A percentile compares a stretch with the other conserved stretches of the same genome.
Evolutionary conservation across 53 echinoderm and acorn worm genomes (phyloP).

Genomic region (Echinarachnius parma): DNA sequence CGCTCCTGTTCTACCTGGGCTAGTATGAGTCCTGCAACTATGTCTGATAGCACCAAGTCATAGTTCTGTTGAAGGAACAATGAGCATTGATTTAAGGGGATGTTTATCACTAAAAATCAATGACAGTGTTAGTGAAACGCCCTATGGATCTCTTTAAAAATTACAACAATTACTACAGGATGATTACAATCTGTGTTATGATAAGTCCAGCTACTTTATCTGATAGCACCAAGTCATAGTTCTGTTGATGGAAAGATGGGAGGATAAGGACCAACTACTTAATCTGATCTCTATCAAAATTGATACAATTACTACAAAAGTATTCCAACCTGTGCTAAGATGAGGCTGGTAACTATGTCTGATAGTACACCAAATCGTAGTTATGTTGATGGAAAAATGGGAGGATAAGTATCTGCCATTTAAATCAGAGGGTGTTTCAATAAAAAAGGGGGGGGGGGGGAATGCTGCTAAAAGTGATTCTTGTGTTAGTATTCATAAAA

Average conservation of each 20-base stretch:
- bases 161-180: too few relatives aligned
- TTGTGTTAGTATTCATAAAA: too few relatives aligned
- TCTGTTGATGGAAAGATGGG: slow-evolving; percentile 32
- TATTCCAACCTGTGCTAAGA: slow-evolving; percentile 83
- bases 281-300: too few relatives aligned
- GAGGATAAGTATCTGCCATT: not conserved
- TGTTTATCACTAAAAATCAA: too few relatives aligned
- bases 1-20: slow-evolving; percentile 86
- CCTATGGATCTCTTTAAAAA: too few relatives aligned
- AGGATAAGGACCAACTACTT: not conserved
- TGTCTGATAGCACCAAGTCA: slow-evolving; percentile 88
- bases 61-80: slow-evolving; percentile 46
- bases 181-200: slow-evolving; percentile 79
- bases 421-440: too few relatives aligned
- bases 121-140: too few relatives aligned
- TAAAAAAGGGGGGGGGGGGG: too few relatives aligned
- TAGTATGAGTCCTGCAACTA: slow-evolving; percentile 86
- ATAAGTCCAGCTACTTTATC: slow-evolving; percentile 91
- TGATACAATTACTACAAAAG: too few relatives aligned
- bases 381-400: slow-evolving; percentile 18
- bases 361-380: slow-evolving; percentile 82
- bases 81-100: not conserved
- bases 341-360: slow-evolving; percentile 86
- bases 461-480: too few relatives aligned
- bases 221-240: slow-evolving; percentile 80